phyloP scores from a whole-genome alignment of 2,113 vertebrate genomes.

The Hydrochoerus hydrochaeris region DNA sequence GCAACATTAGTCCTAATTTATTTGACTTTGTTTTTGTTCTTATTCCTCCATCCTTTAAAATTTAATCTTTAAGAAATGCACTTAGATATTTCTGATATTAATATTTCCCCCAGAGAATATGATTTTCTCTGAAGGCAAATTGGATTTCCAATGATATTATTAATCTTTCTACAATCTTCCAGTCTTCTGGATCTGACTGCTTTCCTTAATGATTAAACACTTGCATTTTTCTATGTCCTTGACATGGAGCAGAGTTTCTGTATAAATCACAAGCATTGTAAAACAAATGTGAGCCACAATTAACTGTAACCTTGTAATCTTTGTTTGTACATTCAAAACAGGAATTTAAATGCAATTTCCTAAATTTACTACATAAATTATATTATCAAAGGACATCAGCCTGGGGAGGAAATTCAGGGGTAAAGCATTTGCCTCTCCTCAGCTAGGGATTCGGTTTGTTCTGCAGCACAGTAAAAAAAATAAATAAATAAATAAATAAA shows the following conservation, averaged over 20 bases:
- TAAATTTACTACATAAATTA: conserved; percentile 5
- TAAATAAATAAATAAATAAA: not conserved
- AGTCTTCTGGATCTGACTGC: conserved; percentile 67
- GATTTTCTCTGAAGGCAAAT: conserved; percentile 70
- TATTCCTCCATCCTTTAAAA: conserved; percentile 45
- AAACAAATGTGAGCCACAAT: conserved; percentile 5
- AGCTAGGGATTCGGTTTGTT: not conserved
- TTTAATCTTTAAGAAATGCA: conserved; percentile 76
- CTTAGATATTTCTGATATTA: conserved; percentile 59
- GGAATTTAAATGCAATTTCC: not conserved
- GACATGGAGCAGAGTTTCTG: conserved; percentile 45
- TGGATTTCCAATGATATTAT: conserved; percentile 74
- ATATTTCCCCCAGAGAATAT: conserved; percentile 70
- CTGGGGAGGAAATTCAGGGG: not conserved
- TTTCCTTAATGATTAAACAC: conserved; percentile 73
- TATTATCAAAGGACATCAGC: not conserved
- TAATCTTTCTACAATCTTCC: conserved; percentile 68
- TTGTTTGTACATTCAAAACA: not conserved
- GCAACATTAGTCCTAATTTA: not conserved
- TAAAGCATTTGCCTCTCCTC: too few species aligned
- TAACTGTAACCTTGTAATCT: conserved; percentile 1
- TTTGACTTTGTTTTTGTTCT: conserved; percentile 57
- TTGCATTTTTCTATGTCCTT: conserved; percentile 64
- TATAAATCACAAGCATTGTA: conserved; percentile 44
- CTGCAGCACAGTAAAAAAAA: not conserved